phyloP scores from a whole-genome alignment of 2,113 vertebrate species.

The Rousettus leschenaultii region DNA sequence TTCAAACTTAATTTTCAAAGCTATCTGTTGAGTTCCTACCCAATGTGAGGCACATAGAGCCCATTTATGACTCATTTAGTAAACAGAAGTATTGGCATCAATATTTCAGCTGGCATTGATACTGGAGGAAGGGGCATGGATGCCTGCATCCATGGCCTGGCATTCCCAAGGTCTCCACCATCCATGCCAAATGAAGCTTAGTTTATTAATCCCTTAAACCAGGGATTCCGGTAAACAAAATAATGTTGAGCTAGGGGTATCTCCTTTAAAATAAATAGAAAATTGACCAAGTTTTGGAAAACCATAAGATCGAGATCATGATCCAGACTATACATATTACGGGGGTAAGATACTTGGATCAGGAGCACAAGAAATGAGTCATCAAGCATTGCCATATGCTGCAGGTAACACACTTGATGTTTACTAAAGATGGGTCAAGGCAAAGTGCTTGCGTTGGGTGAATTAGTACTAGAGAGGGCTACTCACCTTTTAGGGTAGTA shows the following conservation, averaged over 20 bases:
- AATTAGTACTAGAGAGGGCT: background rate
- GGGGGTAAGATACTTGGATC: background rate
- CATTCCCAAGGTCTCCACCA: background rate
- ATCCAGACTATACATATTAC: background rate
- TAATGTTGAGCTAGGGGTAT: background rate
- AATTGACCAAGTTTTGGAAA: background rate
- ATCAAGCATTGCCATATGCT: background rate
- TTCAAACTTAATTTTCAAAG: background rate
- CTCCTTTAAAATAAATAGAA: background rate
- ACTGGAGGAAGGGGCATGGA: background rate
- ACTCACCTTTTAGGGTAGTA: background rate
- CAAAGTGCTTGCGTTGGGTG: background rate
- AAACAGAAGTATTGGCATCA: background rate
- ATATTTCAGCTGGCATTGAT: background rate
- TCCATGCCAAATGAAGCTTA: background rate
- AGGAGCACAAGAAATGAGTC: background rate
- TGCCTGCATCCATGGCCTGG: background rate
- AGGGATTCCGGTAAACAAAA: background rate
- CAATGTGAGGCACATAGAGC: background rate
- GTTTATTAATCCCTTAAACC: background rate
- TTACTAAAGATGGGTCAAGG: background rate
- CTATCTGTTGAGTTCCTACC: background rate
- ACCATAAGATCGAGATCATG: background rate
- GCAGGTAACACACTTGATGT: background rate
- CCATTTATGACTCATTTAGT: background rate